Evolutionary conservation across 2,113 vertebrate species (phyloP).

Genomic region (Neogobius melanostomus): DNA sequence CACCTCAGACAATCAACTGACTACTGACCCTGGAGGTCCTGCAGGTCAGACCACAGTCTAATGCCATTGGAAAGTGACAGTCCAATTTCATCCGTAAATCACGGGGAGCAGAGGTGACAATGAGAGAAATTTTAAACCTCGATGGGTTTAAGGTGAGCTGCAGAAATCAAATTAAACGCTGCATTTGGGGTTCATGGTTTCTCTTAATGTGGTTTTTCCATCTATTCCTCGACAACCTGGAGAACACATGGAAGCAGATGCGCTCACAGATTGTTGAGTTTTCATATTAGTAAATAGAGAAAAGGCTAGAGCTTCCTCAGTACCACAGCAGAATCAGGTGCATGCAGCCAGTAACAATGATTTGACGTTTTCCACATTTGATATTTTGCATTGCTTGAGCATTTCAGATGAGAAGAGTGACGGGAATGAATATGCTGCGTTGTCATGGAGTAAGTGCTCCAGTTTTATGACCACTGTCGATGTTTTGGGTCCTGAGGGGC

Average conservation of each 20-base stretch:
- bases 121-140: slow-evolving; percentile 23
- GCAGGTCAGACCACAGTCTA: slow-evolving; percentile 38
- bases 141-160: slow-evolving; percentile 18
- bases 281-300: slow-evolving; percentile 1
- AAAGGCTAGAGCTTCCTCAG: not conserved
- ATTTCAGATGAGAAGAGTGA: slow-evolving; percentile 46
- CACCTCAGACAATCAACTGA: slow-evolving; percentile 11
- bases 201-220: slow-evolving; percentile 2
- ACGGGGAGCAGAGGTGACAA: not conserved
- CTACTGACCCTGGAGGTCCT: slow-evolving; percentile 38
- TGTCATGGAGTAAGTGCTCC: slow-evolving; percentile 54
- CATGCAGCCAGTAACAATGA: slow-evolving; percentile 6
- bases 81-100: slow-evolving; percentile 18
- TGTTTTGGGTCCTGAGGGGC: slow-evolving; percentile 63
- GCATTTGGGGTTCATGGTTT: not conserved
- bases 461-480: slow-evolving; percentile 62
- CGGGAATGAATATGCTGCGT: slow-evolving; percentile 46
- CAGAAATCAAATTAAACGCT: slow-evolving; percentile 20
- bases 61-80: slow-evolving; percentile 48
- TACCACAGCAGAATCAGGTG: not conserved
- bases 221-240: slow-evolving; percentile 16
- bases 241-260: slow-evolving; percentile 7
- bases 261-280: not conserved
- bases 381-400: slow-evolving; percentile 17
- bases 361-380: slow-evolving; percentile 13